phyloP scores from a whole-genome alignment of 2,113 vertebrate species.

The Oncorhynchus keta region DNA sequence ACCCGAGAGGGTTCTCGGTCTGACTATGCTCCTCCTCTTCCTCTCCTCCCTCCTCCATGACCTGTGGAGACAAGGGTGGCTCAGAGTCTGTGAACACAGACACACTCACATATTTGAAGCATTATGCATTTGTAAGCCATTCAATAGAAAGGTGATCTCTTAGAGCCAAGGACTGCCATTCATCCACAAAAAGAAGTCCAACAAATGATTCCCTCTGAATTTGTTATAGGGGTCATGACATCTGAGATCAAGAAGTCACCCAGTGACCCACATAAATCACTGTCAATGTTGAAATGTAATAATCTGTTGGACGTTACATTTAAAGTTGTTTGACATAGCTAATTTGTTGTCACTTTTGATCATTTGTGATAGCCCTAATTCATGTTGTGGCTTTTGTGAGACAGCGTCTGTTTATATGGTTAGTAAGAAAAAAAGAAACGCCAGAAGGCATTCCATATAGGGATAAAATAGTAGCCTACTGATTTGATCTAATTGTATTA shows the following conservation, averaged over 20 bases:
- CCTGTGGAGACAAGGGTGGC: slow-evolving; percentile 69
- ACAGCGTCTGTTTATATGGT: neutral
- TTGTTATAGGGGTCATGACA: neutral
- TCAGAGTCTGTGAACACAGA: slow-evolving; percentile 58
- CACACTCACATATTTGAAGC: neutral
- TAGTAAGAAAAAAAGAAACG: neutral
- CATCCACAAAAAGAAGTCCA: neutral
- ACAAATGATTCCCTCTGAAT: neutral
- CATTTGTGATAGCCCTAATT: neutral
- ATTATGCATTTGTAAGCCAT: neutral
- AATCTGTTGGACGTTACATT: neutral
- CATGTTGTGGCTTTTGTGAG: neutral
- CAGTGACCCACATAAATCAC: neutral
- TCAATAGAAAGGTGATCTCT: too few relatives aligned
- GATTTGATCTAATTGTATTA: slow-evolving; percentile 24
- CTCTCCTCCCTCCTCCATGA: slow-evolving; percentile 71
- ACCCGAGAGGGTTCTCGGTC: slow-evolving; percentile 62
- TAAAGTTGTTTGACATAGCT: neutral
- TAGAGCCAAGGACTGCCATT: too few relatives aligned
- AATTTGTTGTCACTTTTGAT: neutral
- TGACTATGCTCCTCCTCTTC: slow-evolving; percentile 73
- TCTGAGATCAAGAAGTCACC: neutral
- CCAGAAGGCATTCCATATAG: neutral
- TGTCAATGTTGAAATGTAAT: neutral
- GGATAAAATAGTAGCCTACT: slow-evolving; percentile 1